These are phyloP conservation scores for Drosophila bipectinata DNA, from an alignment of 1,140 invertebrate genomes.

Conservation along the genomic window DNA sequence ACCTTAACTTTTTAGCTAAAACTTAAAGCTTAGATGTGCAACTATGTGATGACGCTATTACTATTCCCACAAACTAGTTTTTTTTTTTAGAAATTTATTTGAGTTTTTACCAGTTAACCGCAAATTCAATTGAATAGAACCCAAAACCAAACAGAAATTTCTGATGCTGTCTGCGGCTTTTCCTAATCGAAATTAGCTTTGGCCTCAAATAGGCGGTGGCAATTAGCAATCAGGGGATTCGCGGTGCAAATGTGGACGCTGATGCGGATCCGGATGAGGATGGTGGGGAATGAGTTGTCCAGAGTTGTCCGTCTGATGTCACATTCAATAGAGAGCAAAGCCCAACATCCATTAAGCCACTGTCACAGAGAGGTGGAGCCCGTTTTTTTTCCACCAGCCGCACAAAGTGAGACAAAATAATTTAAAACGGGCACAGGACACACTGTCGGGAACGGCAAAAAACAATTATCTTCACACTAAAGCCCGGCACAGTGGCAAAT, in stretches of 20 bases:
- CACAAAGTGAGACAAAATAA: conserved; percentile 63
- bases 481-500: conserved; percentile 40
- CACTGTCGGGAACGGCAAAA: conserved; percentile 40
- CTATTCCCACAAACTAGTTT: not conserved
- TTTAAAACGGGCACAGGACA: conserved; percentile 54
- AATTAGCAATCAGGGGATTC: conserved; percentile 34
- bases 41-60: conserved; percentile 1
- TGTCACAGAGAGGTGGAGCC: conserved; percentile 15
- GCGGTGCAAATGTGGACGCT: not conserved
- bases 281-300: not conserved
- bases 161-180: conserved; percentile 50
- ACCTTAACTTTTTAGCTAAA: not conserved
- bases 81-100: conserved; percentile 15
- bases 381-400: conserved; percentile 26
- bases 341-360: conserved; percentile 42
- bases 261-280: conserved; percentile 7
- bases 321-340: conserved; percentile 49
- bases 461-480: conserved; percentile 70
- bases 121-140: conserved; percentile 37
- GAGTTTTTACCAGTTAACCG: conserved; percentile 18
- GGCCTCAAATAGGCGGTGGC: conserved; percentile 51
- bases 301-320: conserved; percentile 23
- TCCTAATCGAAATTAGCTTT: conserved; percentile 62
- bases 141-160: conserved; percentile 49
- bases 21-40: not conserved